Percentiles rank a stretch among this genome's conserved stretches.
phyloP scores from a whole-genome alignment of 2,797 vertebrate species.

The Sebastes oblongus region DNA sequence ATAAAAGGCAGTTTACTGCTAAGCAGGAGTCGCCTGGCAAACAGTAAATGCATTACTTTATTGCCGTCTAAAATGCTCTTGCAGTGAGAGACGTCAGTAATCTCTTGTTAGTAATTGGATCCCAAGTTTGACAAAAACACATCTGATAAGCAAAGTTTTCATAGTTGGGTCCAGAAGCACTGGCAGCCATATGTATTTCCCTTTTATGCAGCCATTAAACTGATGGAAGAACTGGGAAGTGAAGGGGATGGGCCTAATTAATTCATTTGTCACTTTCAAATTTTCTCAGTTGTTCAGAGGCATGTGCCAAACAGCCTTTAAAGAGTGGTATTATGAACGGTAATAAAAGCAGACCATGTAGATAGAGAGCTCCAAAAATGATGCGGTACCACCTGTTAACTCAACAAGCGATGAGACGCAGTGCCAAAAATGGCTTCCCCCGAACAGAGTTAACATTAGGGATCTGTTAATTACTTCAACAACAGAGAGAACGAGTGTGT shows the following conservation, averaged over 20 bases:
- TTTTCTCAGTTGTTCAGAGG: constrained; percentile 28
- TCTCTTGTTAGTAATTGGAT: constrained; percentile 30
- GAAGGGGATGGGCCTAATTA: constrained; percentile 46
- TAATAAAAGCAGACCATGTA: constrained; percentile 34
- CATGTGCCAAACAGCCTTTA: constrained; percentile 58
- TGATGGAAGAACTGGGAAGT: constrained; percentile 44
- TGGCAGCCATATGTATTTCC: constrained; percentile 26
- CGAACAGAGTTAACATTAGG: constrained; percentile 18
- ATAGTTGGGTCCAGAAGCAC: constrained; percentile 24
- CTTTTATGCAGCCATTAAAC: constrained; percentile 58
- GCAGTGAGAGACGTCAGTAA: constrained; percentile 27
- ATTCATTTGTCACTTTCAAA: constrained; percentile 62
- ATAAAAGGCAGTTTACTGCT: background rate
- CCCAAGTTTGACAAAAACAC: constrained; percentile 25
- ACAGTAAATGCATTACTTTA: constrained; percentile 30
- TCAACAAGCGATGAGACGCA: constrained; percentile 12
- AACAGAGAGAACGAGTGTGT: background rate
- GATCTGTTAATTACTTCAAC: constrained; percentile 36
- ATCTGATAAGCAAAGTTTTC: constrained; percentile 54
- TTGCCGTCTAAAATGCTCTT: constrained; percentile 25
- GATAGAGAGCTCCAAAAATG: constrained; percentile 37
- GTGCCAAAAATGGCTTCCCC: constrained; percentile 29
- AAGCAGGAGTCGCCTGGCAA: constrained; percentile 1
- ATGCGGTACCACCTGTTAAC: constrained; percentile 53
- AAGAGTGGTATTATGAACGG: constrained; percentile 36